These are phyloP conservation scores for Pasiphila rectangulata DNA, from an alignment of 2,888 invertebrate species.

Conservation along the genomic window DNA sequence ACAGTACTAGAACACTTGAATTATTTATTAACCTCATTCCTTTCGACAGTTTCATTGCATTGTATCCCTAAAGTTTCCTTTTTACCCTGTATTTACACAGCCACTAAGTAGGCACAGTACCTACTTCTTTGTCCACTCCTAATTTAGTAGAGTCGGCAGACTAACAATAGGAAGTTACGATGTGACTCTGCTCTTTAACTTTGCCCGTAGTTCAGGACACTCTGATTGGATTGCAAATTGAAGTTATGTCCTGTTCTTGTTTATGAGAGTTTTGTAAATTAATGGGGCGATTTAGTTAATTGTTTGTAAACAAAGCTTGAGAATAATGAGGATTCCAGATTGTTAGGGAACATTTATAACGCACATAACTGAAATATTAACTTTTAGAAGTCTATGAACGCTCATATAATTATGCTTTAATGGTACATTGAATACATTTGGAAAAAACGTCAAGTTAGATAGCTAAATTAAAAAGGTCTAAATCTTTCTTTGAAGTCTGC, in stretches of 20 bases:
- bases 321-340: not conserved
- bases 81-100: slow-evolving; percentile 27
- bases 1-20: no score
- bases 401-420: no score
- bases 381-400: no score
- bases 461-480: no score
- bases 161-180: slow-evolving; percentile 26
- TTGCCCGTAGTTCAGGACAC: slow-evolving; percentile 25
- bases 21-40: no score
- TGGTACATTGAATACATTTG: no score
- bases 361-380: no score
- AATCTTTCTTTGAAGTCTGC: no score
- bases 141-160: slow-evolving; percentile 48
- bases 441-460: no score
- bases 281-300: slow-evolving; percentile 27
- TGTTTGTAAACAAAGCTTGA: slow-evolving; percentile 11
- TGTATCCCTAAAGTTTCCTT: not conserved
- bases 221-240: slow-evolving; percentile 31
- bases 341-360: not conserved
- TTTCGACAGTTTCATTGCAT: no score
- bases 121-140: slow-evolving; percentile 56
- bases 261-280: slow-evolving; percentile 25
- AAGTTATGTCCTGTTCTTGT: slow-evolving; percentile 27
- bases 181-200: slow-evolving; percentile 31
- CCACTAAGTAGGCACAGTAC: slow-evolving; percentile 22